Percentiles rank a stretch among this genome's conserved stretches.
Evolutionary conservation across 2,113 vertebrate species (phyloP).

Genomic region (Thunnus maccoyii): DNA sequence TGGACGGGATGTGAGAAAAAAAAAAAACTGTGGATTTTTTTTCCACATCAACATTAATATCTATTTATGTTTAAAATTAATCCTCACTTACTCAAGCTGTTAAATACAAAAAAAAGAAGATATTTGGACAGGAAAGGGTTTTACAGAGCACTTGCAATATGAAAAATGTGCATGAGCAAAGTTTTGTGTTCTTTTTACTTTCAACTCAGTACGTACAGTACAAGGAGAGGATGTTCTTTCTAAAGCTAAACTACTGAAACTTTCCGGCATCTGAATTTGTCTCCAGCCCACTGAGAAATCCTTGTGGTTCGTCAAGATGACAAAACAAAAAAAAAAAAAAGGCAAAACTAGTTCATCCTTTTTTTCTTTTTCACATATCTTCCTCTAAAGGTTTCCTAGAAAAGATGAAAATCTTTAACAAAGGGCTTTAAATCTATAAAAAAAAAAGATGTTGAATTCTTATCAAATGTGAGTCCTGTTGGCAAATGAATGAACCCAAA

Average conservation of each 20-base stretch:
- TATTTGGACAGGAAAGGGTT: neutral
- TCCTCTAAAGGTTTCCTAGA: neutral
- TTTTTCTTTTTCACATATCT: neutral
- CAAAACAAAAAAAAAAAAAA: conserved; percentile 1
- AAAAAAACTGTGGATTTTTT: too few species aligned
- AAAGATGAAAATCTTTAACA: conserved; percentile 17
- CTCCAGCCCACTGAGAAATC: conserved; percentile 34
- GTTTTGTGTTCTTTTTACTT: conserved; percentile 14
- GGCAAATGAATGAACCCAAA: conserved; percentile 4
- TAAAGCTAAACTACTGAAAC: conserved; percentile 32
- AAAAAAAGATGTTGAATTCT: neutral
- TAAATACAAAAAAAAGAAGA: conserved; percentile 1
- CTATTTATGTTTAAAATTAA: neutral
- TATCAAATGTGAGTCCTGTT: conserved; percentile 8
- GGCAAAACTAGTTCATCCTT: neutral
- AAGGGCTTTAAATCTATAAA: neutral
- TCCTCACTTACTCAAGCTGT: conserved; percentile 1
- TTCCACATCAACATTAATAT: neutral
- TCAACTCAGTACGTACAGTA: neutral
- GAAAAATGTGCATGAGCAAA: conserved; percentile 18
- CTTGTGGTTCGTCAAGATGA: conserved; percentile 27
- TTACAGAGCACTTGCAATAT: conserved; percentile 18
- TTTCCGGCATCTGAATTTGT: conserved; percentile 38
- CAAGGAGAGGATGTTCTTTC: conserved; percentile 29
- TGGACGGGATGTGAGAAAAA: too few species aligned